Base-by-base conservation (phyloP, 2,797 vertebrate genomes). In the Cottoperca gobio region DNA sequence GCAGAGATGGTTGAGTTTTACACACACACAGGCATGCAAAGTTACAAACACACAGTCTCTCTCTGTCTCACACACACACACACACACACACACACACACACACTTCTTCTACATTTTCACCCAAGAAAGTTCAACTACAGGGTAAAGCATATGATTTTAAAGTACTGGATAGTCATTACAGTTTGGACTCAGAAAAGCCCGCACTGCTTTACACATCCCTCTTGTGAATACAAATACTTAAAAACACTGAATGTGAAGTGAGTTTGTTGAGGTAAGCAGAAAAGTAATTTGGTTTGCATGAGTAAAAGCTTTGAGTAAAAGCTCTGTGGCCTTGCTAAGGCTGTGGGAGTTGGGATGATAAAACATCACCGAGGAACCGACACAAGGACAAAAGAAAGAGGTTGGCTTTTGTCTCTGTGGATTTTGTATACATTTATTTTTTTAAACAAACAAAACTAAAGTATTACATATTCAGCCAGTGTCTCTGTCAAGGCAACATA, bases 251-350 rank as follows among this genome's bases (percentile, higher is more conserved):
- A 75, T 78, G 73, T 72, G 39, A 69, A 73, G 82, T 84, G 83
- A 79, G 88, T 92, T 86, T 89, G 76, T 86, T 67, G 81, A 89
- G 89, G 91, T 90, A 93, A 93, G 93, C 86, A 94, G 82, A 62
- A 73, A 63, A 87, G 71, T 33, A 79, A 89, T 88, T 93, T 88
- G 79, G 83, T 92, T 91, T 94, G 88, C 88, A 86, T 90, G 64
- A 78, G 78, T 73, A 74, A 71, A 83, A 66, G 83, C 70, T 73
- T 62, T 43, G 48, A 68, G 75, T 83, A 86, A 78, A 79, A 64
- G 62, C 77, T 78, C 60, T 63, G 69, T 87, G 89, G 89, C 88
- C 85, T 91, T 84, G 77, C 64, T 62, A 21, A 42, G 68, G 77
- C 73, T 78, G 49, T 50, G 76, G 78, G 85, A 90, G 57, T 79